Evolutionary conservation across 2,888 invertebrate genomes (phyloP), one percentile per base, ranked within the genome.

Genomic region (Imbricaverruca yamaguchii): DNA sequence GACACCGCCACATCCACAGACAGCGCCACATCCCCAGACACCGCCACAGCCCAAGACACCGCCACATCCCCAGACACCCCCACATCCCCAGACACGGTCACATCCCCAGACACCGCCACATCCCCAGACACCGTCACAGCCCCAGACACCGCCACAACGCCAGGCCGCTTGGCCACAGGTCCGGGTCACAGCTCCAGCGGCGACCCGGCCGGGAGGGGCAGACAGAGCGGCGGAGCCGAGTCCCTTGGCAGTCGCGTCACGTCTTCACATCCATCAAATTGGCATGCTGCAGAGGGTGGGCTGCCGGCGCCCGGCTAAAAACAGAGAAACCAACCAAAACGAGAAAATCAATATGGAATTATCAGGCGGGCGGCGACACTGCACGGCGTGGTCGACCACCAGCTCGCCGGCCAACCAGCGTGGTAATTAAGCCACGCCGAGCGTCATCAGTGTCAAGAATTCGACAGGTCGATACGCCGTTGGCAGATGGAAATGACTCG

Each of bases 271-370:
- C 74, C 74, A 74, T 74, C 74, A 74, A 74, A 74, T 74, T 74
- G 74, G 74, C 74, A 74, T 74, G 74, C 74, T 74, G 74, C 74
- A 74, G 53, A 53, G 74, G 55, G 8, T 3, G 74, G 23, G 21
- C 21, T 53, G 55, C 18, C 39, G 15, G 74, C 74, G 53, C 74
- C 53, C 21, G 9, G 74, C 74, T 74, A 74, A 74, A 74, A 74
- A 74, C 74, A 74, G 74, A 74, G 74, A 74, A 74, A 74, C 74
- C 74, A 55, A 74, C 74, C 74, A 74, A 74, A 74, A 74, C 74
- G 74, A 53, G 74, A 55, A 74, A 74, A 74, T 74, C 74, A 55
- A 74, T 74, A 74, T 53, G 74, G 21, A 18, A 55, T 74, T 74
- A 74, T 11, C 18, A 11, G 55, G 74, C 21, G n/a, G 67, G 13